These are phyloP conservation scores for Miichthys miiuy DNA, from an alignment of 2,797 vertebrate genomes.

Conservation along the genomic window DNA sequence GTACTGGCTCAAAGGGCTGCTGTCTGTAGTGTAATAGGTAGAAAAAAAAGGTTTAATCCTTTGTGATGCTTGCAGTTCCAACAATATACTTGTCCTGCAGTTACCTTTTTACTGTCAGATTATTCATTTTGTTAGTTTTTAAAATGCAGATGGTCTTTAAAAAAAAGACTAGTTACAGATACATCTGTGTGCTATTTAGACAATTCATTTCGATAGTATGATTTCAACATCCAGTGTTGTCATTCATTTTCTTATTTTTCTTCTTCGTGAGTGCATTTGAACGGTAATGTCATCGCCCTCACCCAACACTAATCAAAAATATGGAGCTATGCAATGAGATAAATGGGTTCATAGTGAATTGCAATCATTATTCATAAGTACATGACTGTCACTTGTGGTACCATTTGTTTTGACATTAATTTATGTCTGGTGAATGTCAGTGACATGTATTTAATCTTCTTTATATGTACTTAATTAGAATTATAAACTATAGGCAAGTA, in stretches of 20 bases:
- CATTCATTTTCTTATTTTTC: not conserved
- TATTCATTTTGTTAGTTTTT: not conserved
- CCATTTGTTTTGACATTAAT: constrained; percentile 17
- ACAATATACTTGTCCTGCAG: not conserved
- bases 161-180: constrained; percentile 4
- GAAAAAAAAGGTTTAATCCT: constrained; percentile 7
- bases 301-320: not conserved
- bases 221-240: constrained; percentile 8
- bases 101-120: not conserved
- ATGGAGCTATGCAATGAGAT: not conserved
- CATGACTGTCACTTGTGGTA: not conserved
- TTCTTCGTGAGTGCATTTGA: not conserved
- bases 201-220: constrained; percentile 1
- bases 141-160: not conserved
- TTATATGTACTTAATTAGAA: constrained; percentile 17
- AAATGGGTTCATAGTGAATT: not conserved
- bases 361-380: constrained; percentile 6
- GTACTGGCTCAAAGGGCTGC: not conserved
- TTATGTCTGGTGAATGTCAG: constrained; percentile 34
- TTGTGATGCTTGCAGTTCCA: not conserved
- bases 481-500: not conserved
- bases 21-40: not conserved
- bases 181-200: not conserved
- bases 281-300: not conserved
- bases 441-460: constrained; percentile 23